phyloP scores from a whole-genome alignment of 2,113 vertebrate species.

The Willisornis vidua region DNA sequence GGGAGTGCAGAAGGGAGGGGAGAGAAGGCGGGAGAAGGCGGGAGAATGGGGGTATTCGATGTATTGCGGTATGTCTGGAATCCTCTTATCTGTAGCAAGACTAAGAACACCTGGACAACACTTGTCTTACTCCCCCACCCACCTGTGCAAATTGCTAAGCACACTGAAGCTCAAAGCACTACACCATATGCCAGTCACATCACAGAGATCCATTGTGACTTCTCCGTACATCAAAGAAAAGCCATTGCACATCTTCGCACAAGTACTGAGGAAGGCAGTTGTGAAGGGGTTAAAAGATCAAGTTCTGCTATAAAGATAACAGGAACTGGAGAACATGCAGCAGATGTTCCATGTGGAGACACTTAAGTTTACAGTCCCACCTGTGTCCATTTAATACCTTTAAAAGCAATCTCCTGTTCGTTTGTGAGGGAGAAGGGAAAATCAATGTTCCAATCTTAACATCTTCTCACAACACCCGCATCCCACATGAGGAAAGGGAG shows the following conservation, averaged over 20 bases:
- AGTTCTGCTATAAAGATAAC: slow-evolving; percentile 69
- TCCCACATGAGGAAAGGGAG: background rate
- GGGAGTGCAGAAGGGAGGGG: background rate
- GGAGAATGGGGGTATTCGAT: background rate
- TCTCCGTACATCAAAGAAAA: slow-evolving; percentile 43
- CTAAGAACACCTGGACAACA: slow-evolving; percentile 50
- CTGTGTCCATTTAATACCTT: slow-evolving; percentile 67
- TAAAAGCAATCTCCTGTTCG: slow-evolving; percentile 61
- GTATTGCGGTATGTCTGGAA: slow-evolving; percentile 49
- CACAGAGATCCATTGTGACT: slow-evolving; percentile 58
- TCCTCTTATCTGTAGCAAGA: slow-evolving; percentile 43
- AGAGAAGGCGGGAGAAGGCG: background rate
- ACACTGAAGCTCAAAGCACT: background rate
- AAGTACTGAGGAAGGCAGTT: background rate
- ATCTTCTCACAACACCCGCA: background rate
- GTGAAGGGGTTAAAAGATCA: slow-evolving; percentile 66
- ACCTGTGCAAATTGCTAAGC: slow-evolving; percentile 44
- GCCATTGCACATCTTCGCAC: background rate
- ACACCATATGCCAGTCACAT: slow-evolving; percentile 2
- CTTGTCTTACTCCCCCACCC: slow-evolving; percentile 54
- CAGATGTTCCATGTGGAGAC: slow-evolving; percentile 71
- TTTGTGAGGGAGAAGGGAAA: slow-evolving; percentile 35
- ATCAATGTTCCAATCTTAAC: background rate
- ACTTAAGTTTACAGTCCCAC: slow-evolving; percentile 71
- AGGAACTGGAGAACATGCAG: slow-evolving; percentile 52